Evolutionary conservation across 2,797 vertebrate genomes (phyloP).

Genomic region (Aldrovandia affinis): DNA sequence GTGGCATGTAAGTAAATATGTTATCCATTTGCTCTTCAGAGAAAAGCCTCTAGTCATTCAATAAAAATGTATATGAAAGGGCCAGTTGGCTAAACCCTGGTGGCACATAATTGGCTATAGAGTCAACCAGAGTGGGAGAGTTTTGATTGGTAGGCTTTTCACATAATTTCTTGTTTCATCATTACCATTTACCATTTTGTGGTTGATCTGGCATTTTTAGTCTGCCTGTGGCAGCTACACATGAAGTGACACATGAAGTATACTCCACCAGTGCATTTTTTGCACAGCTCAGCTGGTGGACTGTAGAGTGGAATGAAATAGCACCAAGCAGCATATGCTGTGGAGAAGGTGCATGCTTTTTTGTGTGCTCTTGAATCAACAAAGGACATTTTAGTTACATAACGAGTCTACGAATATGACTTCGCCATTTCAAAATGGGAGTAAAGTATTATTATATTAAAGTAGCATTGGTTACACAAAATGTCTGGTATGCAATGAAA

Average conservation of each 20-base stretch:
- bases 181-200: neutral
- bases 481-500: neutral
- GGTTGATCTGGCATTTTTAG: neutral
- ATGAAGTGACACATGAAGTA: too few species aligned
- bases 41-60: too few species aligned
- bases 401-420: neutral
- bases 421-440: too few species aligned
- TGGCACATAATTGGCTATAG: neutral
- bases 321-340: too few species aligned
- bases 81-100: neutral
- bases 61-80: neutral
- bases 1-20: constrained; percentile 86
- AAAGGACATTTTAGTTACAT: neutral
- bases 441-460: too few species aligned
- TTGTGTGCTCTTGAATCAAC: neutral
- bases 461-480: neutral
- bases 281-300: neutral
- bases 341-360: neutral
- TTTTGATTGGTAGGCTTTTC: neutral
- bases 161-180: neutral
- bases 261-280: neutral
- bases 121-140: neutral
- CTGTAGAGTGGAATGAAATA: neutral
- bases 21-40: constrained; percentile 20
- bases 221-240: neutral